Percentiles rank a stretch among this genome's conserved stretches.
These are phyloP conservation scores for Oryzias woworae DNA, from an alignment of 2,113 vertebrate species.

Conservation along the genomic window DNA sequence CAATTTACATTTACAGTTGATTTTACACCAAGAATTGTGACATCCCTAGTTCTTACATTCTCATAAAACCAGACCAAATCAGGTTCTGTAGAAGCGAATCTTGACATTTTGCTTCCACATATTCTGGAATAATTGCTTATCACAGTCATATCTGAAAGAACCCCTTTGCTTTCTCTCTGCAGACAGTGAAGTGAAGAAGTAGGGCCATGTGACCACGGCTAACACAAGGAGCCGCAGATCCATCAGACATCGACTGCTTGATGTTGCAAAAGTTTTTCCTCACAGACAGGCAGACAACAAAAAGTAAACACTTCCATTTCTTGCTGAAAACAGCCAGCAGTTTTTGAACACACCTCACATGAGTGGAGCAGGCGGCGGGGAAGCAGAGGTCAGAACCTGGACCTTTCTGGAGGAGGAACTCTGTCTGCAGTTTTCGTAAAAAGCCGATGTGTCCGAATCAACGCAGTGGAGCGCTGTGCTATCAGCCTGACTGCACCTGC, in stretches of 20 bases:
- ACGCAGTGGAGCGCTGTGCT: not conserved
- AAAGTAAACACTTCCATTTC: conserved; percentile 83
- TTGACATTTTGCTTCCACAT: no score
- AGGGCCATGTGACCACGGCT: conserved; percentile 88
- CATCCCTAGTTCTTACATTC: no score
- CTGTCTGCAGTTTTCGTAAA: conserved; percentile 11
- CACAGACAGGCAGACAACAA: conserved; percentile 91
- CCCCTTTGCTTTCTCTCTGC: conserved; percentile 63
- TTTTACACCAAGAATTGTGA: no score
- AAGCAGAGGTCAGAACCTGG: conserved; percentile 17
- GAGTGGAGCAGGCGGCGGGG: conserved; percentile 7
- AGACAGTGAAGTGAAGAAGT: conserved; percentile 89
- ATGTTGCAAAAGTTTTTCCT: conserved; percentile 95
- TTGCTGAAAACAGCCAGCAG: conserved; percentile 83
- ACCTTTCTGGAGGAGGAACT: conserved; percentile 22
- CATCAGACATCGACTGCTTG: conserved; percentile 97
- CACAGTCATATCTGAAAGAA: no score
- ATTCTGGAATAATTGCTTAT: no score
- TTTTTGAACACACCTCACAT: conserved; percentile 79
- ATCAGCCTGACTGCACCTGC: conserved; percentile 10
- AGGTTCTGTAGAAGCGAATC: no score
- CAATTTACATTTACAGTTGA: no score
- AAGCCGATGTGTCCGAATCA: not conserved
- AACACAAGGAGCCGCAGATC: conserved; percentile 85
- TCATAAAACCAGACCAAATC: no score